Evolutionary conservation across 2,888 invertebrate species (phyloP), one percentile per base, ranked within the genome.

Genomic region (Melieria picta): DNA sequence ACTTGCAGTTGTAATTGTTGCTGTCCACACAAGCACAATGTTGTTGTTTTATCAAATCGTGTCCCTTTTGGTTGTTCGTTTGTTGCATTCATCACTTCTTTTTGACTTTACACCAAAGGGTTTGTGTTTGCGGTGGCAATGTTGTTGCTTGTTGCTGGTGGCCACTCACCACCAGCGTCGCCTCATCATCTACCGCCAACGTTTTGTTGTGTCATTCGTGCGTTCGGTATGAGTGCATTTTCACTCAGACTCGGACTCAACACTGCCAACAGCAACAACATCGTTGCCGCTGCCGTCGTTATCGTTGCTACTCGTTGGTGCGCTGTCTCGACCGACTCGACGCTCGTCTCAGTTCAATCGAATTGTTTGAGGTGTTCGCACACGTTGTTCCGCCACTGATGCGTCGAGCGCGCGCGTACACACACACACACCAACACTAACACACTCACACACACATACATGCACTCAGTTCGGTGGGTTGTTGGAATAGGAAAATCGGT

Each of bases 351-450:
- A 76, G 77, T 77, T 74, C 50, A 62, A 66, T 72, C 60, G 63
- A 64, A 74, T 68, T 74, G 72, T 73, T 75, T 74, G 72, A 74
- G 72, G 69, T 74, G 75, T 74, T 73, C 64, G 48, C 71, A 77
- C 69, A 64, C 66, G 70, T 52, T 57, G 6, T 60, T 13, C 72
- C 57, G 52, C 42, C 52, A 48, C 10, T 13, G n/a, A 43, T 57
- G n/a, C n/a, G 42, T 55, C 65, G 57, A 47, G 58, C 56, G 48
- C 43, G 42, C 5, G 47, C 62, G 30, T 30, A 30, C 3, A 30
- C 30, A 30, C 30, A 30, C 30, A 30, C 30, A 30, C 30, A 30
- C 16, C 16, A 16, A 16, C 16, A 16, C 16, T 16, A 16, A 16
- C 30, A 30, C 30, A 30, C 30, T 30, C 30, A 30, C 30, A 30